These are phyloP conservation scores for Rhinogobius similis DNA, from an alignment of 2,113 vertebrate species.

Conservation along the genomic window DNA sequence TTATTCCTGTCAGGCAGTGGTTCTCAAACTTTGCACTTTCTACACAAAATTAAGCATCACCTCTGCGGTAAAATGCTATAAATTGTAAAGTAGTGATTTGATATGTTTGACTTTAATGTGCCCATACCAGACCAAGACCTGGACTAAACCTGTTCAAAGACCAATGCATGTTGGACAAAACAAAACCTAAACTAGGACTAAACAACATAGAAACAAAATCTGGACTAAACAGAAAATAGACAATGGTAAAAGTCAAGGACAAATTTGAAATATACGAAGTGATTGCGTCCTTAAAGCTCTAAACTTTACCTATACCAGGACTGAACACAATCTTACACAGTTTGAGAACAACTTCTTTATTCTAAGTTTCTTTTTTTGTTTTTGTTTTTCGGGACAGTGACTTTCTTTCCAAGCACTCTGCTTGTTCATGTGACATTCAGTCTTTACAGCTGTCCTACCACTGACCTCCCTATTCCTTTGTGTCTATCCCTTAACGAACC, in stretches of 20 bases:
- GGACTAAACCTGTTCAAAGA: not conserved
- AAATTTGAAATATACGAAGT: not conserved
- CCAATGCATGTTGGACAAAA: not conserved
- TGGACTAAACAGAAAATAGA: not conserved
- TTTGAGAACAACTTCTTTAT: not conserved
- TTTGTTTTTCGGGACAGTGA: not conserved
- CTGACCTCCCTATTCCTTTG: constrained; percentile 1
- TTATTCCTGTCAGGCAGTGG: not conserved
- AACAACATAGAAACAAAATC: not conserved
- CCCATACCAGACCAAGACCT: not conserved
- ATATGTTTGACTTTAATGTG: not conserved
- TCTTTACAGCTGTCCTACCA: not conserved
- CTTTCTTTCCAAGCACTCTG: not conserved
- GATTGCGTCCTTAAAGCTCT: too few relatives aligned
- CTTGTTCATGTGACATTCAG: not conserved
- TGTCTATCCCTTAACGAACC: constrained; percentile 1
- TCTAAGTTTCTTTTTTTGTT: not conserved
- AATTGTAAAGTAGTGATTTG: not conserved
- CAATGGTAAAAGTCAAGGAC: not conserved
- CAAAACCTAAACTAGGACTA: not conserved
- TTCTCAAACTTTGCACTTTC: constrained; percentile 3
- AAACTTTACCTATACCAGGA: not conserved
- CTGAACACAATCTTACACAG: not conserved
- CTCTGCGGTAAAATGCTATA: not conserved
- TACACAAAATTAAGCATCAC: not conserved